phyloP scores from a whole-genome alignment of 2,797 vertebrate genomes.

The Chloroceryle amazona region DNA sequence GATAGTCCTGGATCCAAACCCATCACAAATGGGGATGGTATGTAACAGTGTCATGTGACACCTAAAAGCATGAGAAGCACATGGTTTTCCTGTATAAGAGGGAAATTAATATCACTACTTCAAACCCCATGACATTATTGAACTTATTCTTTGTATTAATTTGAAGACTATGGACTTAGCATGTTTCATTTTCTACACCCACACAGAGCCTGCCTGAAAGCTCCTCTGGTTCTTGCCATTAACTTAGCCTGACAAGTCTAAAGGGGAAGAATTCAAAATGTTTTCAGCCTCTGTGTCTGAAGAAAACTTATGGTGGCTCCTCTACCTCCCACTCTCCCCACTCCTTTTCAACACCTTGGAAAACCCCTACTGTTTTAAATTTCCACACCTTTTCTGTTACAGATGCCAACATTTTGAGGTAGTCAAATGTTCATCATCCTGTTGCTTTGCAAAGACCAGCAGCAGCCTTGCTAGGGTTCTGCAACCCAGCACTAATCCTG shows the following conservation, averaged over 20 bases:
- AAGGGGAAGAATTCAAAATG: not conserved
- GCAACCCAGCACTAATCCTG: not conserved
- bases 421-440: not conserved
- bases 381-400: not conserved
- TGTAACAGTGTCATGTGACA: not conserved
- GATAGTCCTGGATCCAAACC: not conserved
- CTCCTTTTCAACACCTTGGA: conserved; percentile 7
- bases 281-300: not conserved
- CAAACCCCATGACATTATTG: not conserved
- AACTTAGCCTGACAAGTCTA: not conserved
- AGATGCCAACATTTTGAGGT: not conserved
- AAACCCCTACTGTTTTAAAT: conserved; percentile 8
- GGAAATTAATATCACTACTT: not conserved
- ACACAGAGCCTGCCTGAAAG: not conserved
- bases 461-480: not conserved
- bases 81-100: not conserved
- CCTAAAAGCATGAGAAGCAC: not conserved
- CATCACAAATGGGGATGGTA: not conserved
- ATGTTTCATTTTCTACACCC: not conserved
- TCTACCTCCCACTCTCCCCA: conserved; percentile 1
- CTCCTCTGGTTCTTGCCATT: not conserved
- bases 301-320: conserved; percentile 4
- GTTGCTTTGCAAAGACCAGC: not conserved
- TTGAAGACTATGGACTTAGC: not conserved
- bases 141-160: not conserved